Evolutionary conservation across 2,113 vertebrate species (phyloP), one percentile per base, ranked within the genome.

Genomic region (Poicephalus meyeri): DNA sequence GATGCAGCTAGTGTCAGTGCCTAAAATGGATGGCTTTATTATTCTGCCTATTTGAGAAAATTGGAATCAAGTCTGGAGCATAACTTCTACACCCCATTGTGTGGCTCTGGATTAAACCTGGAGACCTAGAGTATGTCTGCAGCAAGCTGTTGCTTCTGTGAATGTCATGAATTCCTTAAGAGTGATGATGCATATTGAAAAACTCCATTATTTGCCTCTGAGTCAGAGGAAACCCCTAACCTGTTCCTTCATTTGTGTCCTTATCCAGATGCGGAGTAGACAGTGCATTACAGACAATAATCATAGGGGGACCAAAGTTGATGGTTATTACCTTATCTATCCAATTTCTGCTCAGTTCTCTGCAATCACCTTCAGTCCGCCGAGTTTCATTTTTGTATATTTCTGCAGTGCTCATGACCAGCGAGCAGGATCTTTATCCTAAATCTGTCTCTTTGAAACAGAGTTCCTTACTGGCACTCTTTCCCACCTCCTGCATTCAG

Each of bases 281-380:
- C 3, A 66, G 46, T 21, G 14, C 9, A 11, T n/a, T 55, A 35
- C 18, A 47, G 53, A 12, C 39, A 28, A 20, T 53, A 66, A 68
- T 53, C 28, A 7, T 7, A 70, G 49, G 9, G 14, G 10, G 25
- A 61, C 24, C 16, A 50, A 73, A 50, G 28, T 37, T 86, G 73
- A 66, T 58, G 5, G 15, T 7, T 74, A 21, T 61, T 83, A 16
- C 11, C 12, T 33, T 68, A 60, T 58, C 37, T 88, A 13, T 14
- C 28, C 25, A 19, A 2, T 58, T 92, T 63, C 35, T 7, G 5
- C 20, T 76, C 2, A 5, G 10, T 83, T 90, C 47, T 88, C 46
- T 74, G 23, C 8, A 33, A 15, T 77, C 2, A 0, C 0, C 0
- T 37, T 69, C 44, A 42, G 17, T 58, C 28, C 4, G 29, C 24